phyloP scores from a whole-genome alignment of 2,113 vertebrate species.

The Alouatta palliata region DNA sequence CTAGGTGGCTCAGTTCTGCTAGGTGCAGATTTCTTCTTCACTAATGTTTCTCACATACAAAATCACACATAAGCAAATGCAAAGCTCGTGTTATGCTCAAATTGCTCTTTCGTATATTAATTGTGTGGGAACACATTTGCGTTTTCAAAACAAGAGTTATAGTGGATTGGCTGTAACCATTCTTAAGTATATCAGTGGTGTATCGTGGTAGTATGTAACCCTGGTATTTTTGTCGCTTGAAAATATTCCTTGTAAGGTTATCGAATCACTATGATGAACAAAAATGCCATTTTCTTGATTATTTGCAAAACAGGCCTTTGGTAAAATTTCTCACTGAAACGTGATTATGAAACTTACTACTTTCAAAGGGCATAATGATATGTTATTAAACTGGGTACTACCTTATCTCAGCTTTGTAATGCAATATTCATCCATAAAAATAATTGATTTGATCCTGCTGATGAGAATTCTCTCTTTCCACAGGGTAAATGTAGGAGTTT shows the following conservation, averaged over 20 bases:
- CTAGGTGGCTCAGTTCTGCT: background rate
- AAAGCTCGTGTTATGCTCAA: background rate
- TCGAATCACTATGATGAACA: background rate
- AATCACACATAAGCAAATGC: background rate
- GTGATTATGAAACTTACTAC: conserved; percentile 53
- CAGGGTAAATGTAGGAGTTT: conserved; percentile 30
- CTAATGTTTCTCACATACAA: background rate
- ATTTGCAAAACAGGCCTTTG: conserved; percentile 41
- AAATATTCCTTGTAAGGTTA: conserved; percentile 46
- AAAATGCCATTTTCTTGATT: conserved; percentile 40
- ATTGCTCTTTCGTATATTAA: background rate
- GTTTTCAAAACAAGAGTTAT: background rate
- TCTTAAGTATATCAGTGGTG: background rate
- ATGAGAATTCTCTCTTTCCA: conserved; percentile 45
- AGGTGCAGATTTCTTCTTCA: background rate
- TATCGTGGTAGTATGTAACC: background rate
- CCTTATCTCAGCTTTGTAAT: conserved; percentile 68
- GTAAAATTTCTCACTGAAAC: conserved; percentile 68
- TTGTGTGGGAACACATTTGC: background rate
- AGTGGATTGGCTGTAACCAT: background rate
- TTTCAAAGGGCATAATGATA: conserved; percentile 65
- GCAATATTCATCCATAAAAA: conserved; percentile 47
- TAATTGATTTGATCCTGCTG: conserved; percentile 62
- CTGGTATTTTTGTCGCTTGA: background rate
- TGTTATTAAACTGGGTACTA: conserved; percentile 71